phyloP scores from a whole-genome alignment of 2,888 invertebrate species.

The Axea sp. region DNA sequence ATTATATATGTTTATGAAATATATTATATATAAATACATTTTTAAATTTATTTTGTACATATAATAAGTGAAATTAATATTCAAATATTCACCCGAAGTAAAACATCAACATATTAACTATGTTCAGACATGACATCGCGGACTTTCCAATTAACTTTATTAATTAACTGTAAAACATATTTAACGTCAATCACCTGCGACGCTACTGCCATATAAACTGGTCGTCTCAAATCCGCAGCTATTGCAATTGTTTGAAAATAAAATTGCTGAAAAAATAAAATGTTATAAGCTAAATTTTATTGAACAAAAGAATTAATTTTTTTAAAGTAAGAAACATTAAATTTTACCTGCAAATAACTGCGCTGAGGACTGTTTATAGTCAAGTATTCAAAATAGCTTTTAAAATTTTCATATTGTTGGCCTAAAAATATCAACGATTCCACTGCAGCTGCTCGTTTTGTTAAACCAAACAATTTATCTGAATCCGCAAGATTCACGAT shows the following conservation, averaged over 20 bases:
- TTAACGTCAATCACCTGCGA: constrained; percentile 89
- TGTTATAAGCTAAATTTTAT: too few relatives aligned
- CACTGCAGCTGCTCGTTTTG: constrained; percentile 93
- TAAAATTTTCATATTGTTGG: constrained; percentile 91
- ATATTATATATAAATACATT: too few relatives aligned
- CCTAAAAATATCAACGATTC: constrained; percentile 95
- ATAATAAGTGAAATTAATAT: constrained; percentile 47
- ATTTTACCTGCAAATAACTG: constrained; percentile 82
- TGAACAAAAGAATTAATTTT: too few relatives aligned
- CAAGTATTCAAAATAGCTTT: constrained; percentile 91
- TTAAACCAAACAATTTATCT: constrained; percentile 89
- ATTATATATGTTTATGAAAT: too few relatives aligned
- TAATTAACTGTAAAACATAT: constrained; percentile 90
- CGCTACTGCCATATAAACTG: constrained; percentile 92
- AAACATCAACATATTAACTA: constrained; percentile 90
- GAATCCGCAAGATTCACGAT: constrained; percentile 85
- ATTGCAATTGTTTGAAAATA: constrained; percentile 87
- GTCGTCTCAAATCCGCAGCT: constrained; percentile 87
- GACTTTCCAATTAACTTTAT: constrained; percentile 96
- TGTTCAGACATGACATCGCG: constrained; percentile 97
- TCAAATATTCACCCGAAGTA: constrained; percentile 81
- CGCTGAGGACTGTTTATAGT: constrained; percentile 84
- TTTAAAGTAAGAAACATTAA: too few relatives aligned
- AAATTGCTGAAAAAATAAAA: constrained; percentile 81
- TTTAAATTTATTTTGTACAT: too few relatives aligned